Evolutionary conservation across 2,888 invertebrate genomes (phyloP).

Genomic region (Leptopilina myrica): DNA sequence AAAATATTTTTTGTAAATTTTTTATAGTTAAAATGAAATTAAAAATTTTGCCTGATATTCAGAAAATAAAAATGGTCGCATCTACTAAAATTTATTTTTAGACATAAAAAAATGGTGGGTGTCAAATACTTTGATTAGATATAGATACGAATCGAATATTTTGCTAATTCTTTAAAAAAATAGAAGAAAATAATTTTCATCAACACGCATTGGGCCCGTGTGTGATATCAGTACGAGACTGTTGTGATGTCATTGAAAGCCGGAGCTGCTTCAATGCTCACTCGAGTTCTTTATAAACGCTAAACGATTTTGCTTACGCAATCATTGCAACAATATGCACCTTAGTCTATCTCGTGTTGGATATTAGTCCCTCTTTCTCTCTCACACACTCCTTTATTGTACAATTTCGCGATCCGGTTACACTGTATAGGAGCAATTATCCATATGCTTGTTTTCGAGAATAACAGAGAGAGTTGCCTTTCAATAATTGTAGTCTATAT

Average conservation of each 20-base stretch:
- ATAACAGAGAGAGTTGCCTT: neutral
- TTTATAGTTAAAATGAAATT: too few relatives aligned
- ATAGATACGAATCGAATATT: too few relatives aligned
- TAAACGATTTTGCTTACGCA: slow-evolving; percentile 36
- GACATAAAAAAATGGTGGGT: too few relatives aligned
- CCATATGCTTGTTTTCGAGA: slow-evolving; percentile 27
- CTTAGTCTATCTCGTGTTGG: neutral
- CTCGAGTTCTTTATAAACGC: slow-evolving; percentile 29
- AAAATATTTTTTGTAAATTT: too few relatives aligned
- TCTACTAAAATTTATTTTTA: too few relatives aligned
- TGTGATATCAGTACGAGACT: slow-evolving; percentile 29
- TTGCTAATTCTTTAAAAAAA: too few relatives aligned
- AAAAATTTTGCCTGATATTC: too few relatives aligned
- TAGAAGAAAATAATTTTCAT: too few relatives aligned
- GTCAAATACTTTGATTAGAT: too few relatives aligned
- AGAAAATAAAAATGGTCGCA: too few relatives aligned
- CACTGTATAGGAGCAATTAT: neutral
- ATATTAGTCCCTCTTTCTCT: neutral
- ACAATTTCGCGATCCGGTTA: slow-evolving; percentile 3
- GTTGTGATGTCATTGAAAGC: slow-evolving; percentile 31
- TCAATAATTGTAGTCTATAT: neutral
- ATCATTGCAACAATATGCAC: slow-evolving; percentile 36
- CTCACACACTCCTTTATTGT: neutral
- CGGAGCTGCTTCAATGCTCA: slow-evolving; percentile 20
- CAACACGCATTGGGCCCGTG: slow-evolving; percentile 14